Evolutionary conservation across 2,797 vertebrate species (phyloP).

Genomic region (Sebastes nivosus): DNA sequence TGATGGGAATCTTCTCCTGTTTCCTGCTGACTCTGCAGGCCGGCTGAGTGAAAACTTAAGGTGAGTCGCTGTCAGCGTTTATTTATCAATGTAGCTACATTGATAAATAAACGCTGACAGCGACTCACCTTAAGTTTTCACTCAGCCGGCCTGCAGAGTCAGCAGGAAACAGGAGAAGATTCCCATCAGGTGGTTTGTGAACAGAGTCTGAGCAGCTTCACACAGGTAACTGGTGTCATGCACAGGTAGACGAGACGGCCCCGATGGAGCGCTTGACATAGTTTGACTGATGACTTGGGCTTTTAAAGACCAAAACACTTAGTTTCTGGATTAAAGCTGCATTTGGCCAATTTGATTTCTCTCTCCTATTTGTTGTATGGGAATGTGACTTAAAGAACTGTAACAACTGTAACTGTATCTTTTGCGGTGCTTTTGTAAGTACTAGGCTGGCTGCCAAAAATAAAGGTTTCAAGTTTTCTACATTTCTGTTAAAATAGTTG

Average conservation of each 20-base stretch:
- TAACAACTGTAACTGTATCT: not conserved
- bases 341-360: not conserved
- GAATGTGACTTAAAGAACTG: not conserved
- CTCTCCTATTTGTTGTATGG: not conserved
- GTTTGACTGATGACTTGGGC: not conserved
- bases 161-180: constrained; percentile 29
- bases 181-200: constrained; percentile 56
- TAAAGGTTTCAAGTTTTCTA: not conserved
- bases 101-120: constrained; percentile 69
- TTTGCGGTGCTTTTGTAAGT: not conserved
- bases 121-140: not conserved
- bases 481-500: not conserved
- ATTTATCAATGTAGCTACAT: constrained; percentile 40
- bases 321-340: not conserved
- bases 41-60: not conserved
- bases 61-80: constrained; percentile 50
- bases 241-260: not conserved
- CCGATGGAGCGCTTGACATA: not conserved
- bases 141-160: constrained; percentile 27
- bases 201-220: constrained; percentile 31
- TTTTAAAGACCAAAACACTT: not conserved
- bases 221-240: constrained; percentile 13
- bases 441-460: not conserved
- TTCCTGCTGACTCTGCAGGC: constrained; percentile 45
- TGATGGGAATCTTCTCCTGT: constrained; percentile 40